Base-by-base conservation (phyloP, 2,797 vertebrate species). In the Lacerta viridis region DNA sequence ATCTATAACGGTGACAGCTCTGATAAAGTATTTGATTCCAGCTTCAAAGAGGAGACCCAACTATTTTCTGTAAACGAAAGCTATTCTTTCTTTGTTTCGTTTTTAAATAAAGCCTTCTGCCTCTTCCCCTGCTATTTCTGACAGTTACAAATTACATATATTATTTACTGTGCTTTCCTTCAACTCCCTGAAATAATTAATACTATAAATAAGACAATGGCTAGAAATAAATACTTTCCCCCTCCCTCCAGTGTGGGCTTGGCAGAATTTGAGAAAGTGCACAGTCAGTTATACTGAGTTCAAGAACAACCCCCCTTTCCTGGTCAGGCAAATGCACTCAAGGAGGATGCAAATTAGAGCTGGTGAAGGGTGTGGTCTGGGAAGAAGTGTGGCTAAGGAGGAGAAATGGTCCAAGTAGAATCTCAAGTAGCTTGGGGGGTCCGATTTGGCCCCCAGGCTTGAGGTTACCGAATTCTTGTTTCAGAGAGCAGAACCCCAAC, bases 1-100 rank as follows among this genome's bases (percentile, higher is more conserved):
- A 96, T 97, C 93, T 96, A 95, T 97, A 96, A 97, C 81, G 83
- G 43, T 97, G 96, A 96, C 96, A 97, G 93, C 90, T 94, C 89
- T 94, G 95, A 97, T 95, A 96, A 97, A 96, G 79, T 9, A 76
- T 93, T 89, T 87, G 83, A 89, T 93, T 95, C 90, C 79, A 89
- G 83, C 86, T 92, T 91, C 94, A 95, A 95, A 92, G 94, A 88
- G 89, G 93, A 95, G 90, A 92, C 95, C 33, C 55, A 76, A 90
- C 88, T 87, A 90, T 33, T 85, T 90, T 90, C 95, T 95, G 84
- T 85, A 96, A 95, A 96, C 90, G 55, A 11, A 93, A 93, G 93
- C 11, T 82, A 86, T 95, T 91, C 84, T 20, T 55, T 55, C 50
- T 55, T n/a, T 87, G 61, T 0, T 72, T 69, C 29, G 68, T 69